Percentiles rank a stretch among this genome's conserved stretches.
Evolutionary conservation across 2,797 vertebrate genomes (phyloP).

Genomic region (Pseudocheirus occidentalis): DNA sequence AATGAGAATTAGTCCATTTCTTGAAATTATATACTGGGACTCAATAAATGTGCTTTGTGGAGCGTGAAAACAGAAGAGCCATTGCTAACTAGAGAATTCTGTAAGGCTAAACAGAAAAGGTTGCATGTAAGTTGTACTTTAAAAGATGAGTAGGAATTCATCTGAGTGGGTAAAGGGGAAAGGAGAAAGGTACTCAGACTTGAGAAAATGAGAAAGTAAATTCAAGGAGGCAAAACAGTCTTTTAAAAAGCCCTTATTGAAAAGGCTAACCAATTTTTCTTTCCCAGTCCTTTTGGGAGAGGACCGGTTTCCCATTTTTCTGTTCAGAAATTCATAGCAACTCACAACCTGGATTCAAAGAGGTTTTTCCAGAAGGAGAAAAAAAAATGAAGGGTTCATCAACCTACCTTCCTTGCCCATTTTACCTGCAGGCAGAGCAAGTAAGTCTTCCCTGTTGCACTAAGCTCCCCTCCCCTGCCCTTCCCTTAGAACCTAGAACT

Average conservation of each 20-base stretch:
- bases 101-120: not conserved
- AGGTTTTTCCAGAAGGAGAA: not conserved
- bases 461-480: not conserved
- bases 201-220: not conserved
- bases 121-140: not conserved
- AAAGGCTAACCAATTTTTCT: not conserved
- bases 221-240: not conserved
- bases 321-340: not conserved
- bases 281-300: not conserved
- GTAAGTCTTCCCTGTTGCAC: not conserved
- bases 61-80: not conserved
- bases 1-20: not conserved
- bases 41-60: not conserved
- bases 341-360: not conserved
- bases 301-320: not conserved
- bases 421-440: not conserved
- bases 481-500: not conserved
- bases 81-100: not conserved
- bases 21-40: not conserved
- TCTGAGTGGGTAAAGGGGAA: not conserved
- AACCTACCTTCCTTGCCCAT: not conserved
- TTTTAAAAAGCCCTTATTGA: not conserved
- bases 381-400: not conserved
- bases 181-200: not conserved
- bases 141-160: not conserved